Conservation (phyloP, 2,888 invertebrate species). For the Pediacus dermestoides region DNA sequence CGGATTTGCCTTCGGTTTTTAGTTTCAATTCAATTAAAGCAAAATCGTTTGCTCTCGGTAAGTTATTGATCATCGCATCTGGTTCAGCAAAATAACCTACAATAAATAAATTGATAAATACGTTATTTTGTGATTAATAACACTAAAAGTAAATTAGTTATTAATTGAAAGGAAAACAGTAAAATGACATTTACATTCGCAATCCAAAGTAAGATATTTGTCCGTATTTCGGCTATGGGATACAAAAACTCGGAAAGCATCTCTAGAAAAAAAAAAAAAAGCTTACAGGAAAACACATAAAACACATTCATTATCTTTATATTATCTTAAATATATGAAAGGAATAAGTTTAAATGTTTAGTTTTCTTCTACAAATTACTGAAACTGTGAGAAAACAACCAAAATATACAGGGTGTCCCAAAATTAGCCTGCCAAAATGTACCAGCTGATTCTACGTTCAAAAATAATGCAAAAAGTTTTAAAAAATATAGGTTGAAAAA, state of each 20-base stretch:
- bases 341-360: too few relatives aligned
- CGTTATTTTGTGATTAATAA: background rate
- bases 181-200: too few relatives aligned
- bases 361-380: too few relatives aligned
- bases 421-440: too few relatives aligned
- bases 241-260: constrained; percentile 18
- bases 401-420: too few relatives aligned
- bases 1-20: constrained; percentile 17
- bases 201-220: constrained; percentile 21
- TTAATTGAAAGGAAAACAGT: too few relatives aligned
- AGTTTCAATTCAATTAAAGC: constrained; percentile 27
- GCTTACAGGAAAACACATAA: background rate
- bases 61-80: constrained; percentile 15
- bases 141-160: background rate
- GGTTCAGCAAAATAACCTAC: constrained; percentile 27
- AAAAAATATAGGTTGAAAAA: too few relatives aligned
- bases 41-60: constrained; percentile 30
- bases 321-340: too few relatives aligned
- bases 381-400: too few relatives aligned
- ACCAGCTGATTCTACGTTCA: too few relatives aligned
- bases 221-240: constrained; percentile 19
- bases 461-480: too few relatives aligned
- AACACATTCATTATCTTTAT: too few relatives aligned
- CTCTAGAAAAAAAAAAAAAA: constrained; percentile 19
- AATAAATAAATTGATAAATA: constrained; percentile 13